phyloP scores from a whole-genome alignment of 2,888 invertebrate genomes.

The Sicus ferrugineus region DNA sequence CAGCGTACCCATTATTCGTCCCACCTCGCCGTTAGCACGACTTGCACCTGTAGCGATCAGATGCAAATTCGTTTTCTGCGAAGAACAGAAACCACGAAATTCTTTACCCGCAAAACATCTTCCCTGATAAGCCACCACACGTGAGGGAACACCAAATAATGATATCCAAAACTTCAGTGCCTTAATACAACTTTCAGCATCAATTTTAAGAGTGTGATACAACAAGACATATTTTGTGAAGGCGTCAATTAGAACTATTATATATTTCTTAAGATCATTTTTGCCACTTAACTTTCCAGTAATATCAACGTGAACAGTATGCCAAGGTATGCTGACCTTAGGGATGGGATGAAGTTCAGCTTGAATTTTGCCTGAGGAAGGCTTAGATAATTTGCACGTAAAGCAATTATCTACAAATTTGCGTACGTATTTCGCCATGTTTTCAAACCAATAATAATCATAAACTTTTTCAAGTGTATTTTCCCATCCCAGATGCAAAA shows the following conservation, averaged over 20 bases:
- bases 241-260: conserved; percentile 30
- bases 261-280: conserved; percentile 29
- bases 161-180: conserved; percentile 23
- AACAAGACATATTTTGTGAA: conserved; percentile 31
- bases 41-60: conserved; percentile 35
- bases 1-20: conserved; percentile 37
- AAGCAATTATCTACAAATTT: conserved; percentile 37
- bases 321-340: conserved; percentile 40
- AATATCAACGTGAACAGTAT: conserved; percentile 35
- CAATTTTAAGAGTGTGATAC: conserved; percentile 31
- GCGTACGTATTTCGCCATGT: conserved; percentile 31
- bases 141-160: conserved; percentile 27
- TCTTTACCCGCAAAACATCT: conserved; percentile 33
- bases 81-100: conserved; percentile 37
- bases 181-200: conserved; percentile 31
- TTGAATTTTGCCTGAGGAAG: conserved; percentile 28
- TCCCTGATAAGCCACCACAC: conserved; percentile 37
- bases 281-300: conserved; percentile 35
- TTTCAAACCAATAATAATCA: conserved; percentile 37
- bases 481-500: conserved; percentile 38
- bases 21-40: conserved; percentile 37
- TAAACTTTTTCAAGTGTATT: conserved; percentile 39
- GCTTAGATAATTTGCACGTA: conserved; percentile 28
- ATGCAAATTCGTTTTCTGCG: conserved; percentile 36
- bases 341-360: conserved; percentile 42